Base-by-base conservation (phyloP, 2,113 vertebrate genomes). In the Gila orcuttii region DNA sequence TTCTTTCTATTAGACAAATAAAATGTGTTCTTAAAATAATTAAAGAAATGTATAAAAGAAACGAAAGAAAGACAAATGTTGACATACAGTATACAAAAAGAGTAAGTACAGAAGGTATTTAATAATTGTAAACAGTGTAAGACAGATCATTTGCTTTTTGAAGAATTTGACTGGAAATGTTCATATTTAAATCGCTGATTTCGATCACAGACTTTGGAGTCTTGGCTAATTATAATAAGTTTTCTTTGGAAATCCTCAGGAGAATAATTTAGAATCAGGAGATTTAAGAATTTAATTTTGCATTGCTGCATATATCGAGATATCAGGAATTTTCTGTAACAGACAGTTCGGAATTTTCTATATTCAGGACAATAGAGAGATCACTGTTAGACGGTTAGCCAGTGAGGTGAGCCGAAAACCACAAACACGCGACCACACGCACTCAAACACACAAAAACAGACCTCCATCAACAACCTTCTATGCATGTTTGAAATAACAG, bases 351-450 rank as follows among this genome's bases (percentile, higher is more conserved):
- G 6, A 21, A 57, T 57, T 57, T 21, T 57, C 13, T 50, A 21
- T 57, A 57, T 57, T 57, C 25, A 59, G 19, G 12, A 36, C 33
- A 9, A 59, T 36, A 23, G 21, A 15, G 60, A 50, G 36, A 77
- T n/a, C 23, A 62, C 3, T 78, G 52, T 88, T 9, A 28, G 78
- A 8, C 3, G 45, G 79, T 71, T 68, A 83, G 23, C 36, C 39
- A 86, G 31, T 79, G 84, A 86, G 45, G 79, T 86, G 80, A 86
- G 76, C 80, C 80, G 31, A 39, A 64, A 57, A 83, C 74, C 85
- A 19, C 79, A 73, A 50, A 79, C 33, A 73, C 5, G 13, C 31
- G 64, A 39, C 31, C 42, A 68, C 25, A 66, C 21, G 13, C 21
- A 42, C 33, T 59, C 19, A 80, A 55, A 79, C 8, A 80, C 42